Evolutionary conservation across 2,888 invertebrate genomes (phyloP).

Genomic region (Cloeon dipterum): DNA sequence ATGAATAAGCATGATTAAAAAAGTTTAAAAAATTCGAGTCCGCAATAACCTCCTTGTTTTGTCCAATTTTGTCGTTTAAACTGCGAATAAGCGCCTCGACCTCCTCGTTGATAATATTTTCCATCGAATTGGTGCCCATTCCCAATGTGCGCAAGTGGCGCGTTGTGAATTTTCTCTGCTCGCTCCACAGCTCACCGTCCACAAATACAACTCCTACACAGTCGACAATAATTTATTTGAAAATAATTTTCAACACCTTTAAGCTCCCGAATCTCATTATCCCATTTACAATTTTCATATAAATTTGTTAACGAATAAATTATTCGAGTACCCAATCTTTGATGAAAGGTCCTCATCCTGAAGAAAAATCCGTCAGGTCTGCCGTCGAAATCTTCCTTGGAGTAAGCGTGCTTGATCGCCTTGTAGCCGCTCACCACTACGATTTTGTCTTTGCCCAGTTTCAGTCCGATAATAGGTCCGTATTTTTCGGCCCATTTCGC

Average conservation of each 20-base stretch:
- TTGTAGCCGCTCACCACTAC: conserved; percentile 36
- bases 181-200: conserved; percentile 7
- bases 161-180: conserved; percentile 7
- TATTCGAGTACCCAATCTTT: conserved; percentile 29
- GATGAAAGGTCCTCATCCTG: conserved; percentile 37
- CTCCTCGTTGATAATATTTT: conserved; percentile 6
- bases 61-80: too few relatives aligned
- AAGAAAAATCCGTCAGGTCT: conserved; percentile 48
- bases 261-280: too few relatives aligned
- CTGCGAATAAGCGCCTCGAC: conserved; percentile 3
- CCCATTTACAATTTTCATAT: too few relatives aligned
- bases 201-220: conserved; percentile 7
- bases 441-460: conserved; percentile 33
- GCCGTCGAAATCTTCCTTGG: conserved; percentile 38
- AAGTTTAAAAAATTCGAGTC: too few relatives aligned
- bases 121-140: conserved; percentile 7
- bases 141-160: conserved; percentile 7
- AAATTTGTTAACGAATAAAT: not conserved
- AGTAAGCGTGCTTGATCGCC: conserved; percentile 33
- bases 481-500: conserved; percentile 30
- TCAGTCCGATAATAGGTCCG: conserved; percentile 40
- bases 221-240: too few relatives aligned
- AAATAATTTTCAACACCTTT: too few relatives aligned
- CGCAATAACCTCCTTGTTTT: too few relatives aligned
- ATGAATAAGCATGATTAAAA: too few relatives aligned